Evolutionary conservation across 2,888 invertebrate species (phyloP).

Genomic region (Leptinotarsa rubiginosa): DNA sequence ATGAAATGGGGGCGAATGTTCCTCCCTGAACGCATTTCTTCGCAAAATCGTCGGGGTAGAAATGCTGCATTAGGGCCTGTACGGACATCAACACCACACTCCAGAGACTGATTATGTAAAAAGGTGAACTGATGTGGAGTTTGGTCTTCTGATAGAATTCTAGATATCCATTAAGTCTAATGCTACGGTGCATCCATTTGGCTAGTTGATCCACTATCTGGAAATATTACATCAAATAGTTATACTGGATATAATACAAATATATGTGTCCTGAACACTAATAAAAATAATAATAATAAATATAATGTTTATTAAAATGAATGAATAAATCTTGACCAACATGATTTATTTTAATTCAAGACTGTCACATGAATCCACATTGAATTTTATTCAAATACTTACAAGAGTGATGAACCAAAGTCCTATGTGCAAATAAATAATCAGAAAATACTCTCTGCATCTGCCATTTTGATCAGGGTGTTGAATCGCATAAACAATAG

Average conservation of each 20-base stretch:
- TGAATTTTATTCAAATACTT: constrained; percentile 50
- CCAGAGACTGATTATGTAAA: constrained; percentile 75
- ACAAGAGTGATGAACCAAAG: constrained; percentile 73
- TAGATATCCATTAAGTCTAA: constrained; percentile 75
- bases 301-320: no score
- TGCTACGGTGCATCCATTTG: constrained; percentile 71
- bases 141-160: constrained; percentile 76
- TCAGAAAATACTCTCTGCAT: constrained; percentile 71
- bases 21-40: constrained; percentile 68
- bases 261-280: no score
- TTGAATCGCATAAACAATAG: constrained; percentile 60
- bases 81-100: constrained; percentile 70
- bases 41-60: constrained; percentile 68
- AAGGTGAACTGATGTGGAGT: constrained; percentile 71
- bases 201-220: constrained; percentile 72
- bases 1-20: constrained; percentile 70
- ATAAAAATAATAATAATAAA: no score
- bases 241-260: no score
- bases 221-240: constrained; percentile 38
- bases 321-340: no score
- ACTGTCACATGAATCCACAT: no score
- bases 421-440: constrained; percentile 71
- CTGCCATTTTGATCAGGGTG: constrained; percentile 65
- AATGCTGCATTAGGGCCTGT: constrained; percentile 71
- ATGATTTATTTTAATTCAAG: no score